These are phyloP conservation scores for Anthopleura sola DNA, from an alignment of 64 coral and sea anemone species.

Conservation along the genomic window DNA sequence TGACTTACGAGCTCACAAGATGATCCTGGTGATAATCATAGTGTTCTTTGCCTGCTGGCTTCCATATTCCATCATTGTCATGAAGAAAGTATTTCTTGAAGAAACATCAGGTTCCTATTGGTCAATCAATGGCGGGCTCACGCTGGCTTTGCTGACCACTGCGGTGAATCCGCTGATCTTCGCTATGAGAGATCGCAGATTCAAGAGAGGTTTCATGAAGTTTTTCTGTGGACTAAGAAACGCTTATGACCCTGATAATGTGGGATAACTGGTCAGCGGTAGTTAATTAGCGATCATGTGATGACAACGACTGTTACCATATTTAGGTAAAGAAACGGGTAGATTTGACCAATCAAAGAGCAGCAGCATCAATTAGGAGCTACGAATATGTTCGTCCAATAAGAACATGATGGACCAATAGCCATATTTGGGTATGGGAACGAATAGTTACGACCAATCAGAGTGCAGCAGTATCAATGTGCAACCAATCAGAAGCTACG, in stretches of 20 bases:
- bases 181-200: conserved; percentile 58
- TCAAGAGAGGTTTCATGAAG: conserved; percentile 53
- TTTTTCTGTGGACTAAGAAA: background rate
- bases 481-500: background rate
- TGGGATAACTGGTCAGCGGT: background rate
- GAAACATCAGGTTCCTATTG: conserved; percentile 22
- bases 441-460: background rate
- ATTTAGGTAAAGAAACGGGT: too few species aligned
- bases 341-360: background rate
- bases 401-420: too few species aligned
- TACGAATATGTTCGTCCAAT: background rate
- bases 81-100: conserved; percentile 35
- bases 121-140: conserved; percentile 43
- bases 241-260: background rate
- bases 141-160: conserved; percentile 40
- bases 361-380: background rate
- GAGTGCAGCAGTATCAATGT: background rate
- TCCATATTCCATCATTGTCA: conserved; percentile 21
- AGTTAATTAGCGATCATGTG: too few species aligned
- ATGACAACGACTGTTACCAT: too few species aligned
- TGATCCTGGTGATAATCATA: conserved; percentile 42
- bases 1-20: conserved; percentile 61
- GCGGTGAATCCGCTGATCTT: conserved; percentile 47
- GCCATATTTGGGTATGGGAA: too few species aligned
- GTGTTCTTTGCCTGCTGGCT: conserved; percentile 48